Conservation (phyloP, 2,797 vertebrate genomes). For the Propithecus perrieri region DNA sequence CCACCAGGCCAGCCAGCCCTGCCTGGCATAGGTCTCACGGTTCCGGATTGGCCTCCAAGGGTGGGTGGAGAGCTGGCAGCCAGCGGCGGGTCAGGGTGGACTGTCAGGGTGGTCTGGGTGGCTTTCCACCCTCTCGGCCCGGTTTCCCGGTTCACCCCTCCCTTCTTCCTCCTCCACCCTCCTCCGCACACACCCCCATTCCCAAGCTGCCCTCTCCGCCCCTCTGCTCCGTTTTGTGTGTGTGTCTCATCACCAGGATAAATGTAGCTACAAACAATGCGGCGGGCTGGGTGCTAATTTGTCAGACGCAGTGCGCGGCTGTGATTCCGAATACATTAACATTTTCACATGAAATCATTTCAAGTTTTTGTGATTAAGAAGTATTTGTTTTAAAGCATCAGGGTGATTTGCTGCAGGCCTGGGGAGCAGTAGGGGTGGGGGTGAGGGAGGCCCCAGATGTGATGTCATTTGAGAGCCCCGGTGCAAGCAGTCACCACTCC, state of each 20-base stretch:
- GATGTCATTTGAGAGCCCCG: background rate
- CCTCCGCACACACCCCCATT: background rate
- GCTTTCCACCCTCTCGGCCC: fast-evolving
- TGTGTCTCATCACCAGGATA: slow-evolving; percentile 67
- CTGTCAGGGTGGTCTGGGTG: background rate
- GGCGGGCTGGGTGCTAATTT: slow-evolving; percentile 79
- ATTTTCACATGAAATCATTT: slow-evolving; percentile 84
- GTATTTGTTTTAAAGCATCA: slow-evolving; percentile 83
- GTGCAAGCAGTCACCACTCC: background rate
- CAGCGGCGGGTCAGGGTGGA: background rate
- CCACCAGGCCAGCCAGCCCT: fast-evolving
- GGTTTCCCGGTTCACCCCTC: fast-evolving
- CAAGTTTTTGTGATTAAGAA: slow-evolving; percentile 83
- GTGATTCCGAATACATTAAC: slow-evolving; percentile 84
- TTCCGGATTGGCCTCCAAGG: fast-evolving
- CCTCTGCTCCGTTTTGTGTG: slow-evolving; percentile 27
- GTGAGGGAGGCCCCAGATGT: slow-evolving; percentile 9
- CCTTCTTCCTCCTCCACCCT: background rate
- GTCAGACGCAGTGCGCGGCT: slow-evolving; percentile 73
- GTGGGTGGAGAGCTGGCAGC: background rate
- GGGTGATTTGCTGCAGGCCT: slow-evolving; percentile 67
- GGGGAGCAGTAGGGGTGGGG: background rate
- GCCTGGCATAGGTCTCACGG: background rate
- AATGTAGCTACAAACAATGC: slow-evolving; percentile 80
- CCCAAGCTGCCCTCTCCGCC: background rate